Evolutionary conservation across 2,888 invertebrate genomes (phyloP), one percentile per base, ranked within the genome.

Genomic region (Clitarchus hookeri): DNA sequence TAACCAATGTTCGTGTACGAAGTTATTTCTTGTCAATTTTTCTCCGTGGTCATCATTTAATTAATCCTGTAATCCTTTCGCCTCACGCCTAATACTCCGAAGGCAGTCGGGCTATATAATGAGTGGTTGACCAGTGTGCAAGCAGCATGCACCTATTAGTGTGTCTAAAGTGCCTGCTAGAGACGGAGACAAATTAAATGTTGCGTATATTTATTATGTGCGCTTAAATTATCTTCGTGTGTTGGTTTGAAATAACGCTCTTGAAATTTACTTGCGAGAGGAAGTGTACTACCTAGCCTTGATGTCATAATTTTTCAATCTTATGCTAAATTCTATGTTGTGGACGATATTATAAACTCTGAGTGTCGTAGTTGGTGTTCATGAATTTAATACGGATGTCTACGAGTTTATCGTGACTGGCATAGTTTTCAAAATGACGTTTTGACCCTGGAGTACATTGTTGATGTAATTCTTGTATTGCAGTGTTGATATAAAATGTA

Each of bases 281-380:
- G 6, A 65, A 65, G 16, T 6, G 23, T 65, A 23, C 23, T 65
- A 16, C 65, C 6, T 65, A 65, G 65, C 16, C 65, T 65, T 23
- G 48, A 19, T 65, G 65, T 65, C 11, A 65, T 65, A 9, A 65
- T 6, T 65, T 65, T 65, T 65, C 6, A 9, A 16, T 65, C 65
- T 65, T 12, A 65, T 6, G 65, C 11, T 65, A 65, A 65, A 23
- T 65, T 19, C 23, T 12, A 19, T 65, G 65, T 65, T 65, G 19
- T 65, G 65, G 16, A 65, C 65, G 65, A 65, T 65, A 23, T 65
- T 65, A 65, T 65, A 65, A 65, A 65, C 65, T 65, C 65, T 65
- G 65, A 65, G 23, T 65, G 65, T 65, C 16, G 65, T 65, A 65
- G 65, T 65, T 65, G 23, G 65, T 65, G 65, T 65, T 65, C 6